These are phyloP conservation scores for Osedax fenrisi DNA, from an alignment of 2,888 invertebrate species.

Conservation along the genomic window DNA sequence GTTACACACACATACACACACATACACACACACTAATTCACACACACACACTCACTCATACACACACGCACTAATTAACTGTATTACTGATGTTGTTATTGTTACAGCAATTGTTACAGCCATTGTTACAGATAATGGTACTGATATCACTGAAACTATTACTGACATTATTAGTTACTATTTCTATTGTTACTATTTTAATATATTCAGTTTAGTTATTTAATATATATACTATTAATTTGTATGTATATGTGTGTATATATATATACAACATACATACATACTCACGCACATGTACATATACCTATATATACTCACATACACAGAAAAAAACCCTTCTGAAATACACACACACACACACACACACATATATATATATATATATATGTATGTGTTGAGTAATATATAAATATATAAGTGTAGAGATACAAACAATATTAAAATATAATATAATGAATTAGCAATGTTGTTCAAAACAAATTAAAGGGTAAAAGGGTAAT, in stretches of 20 bases:
- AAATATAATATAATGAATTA: too few species aligned
- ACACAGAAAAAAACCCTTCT: background rate
- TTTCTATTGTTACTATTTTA: too few species aligned
- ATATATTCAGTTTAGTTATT: too few species aligned
- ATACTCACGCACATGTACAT: background rate
- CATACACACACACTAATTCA: background rate
- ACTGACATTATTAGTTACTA: too few species aligned
- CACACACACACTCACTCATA: background rate
- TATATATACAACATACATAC: background rate
- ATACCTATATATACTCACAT: background rate
- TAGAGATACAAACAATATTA: too few species aligned
- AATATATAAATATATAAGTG: too few species aligned
- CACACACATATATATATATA: background rate
- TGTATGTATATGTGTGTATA: background rate
- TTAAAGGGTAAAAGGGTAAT: too few species aligned
- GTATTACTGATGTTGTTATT: too few species aligned
- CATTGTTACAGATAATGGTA: too few species aligned
- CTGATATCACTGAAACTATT: too few species aligned
- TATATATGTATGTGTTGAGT: background rate
- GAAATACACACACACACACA: background rate
- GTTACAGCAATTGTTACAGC: background rate
- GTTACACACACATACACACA: conserved; percentile 8
- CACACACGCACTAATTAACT: background rate
- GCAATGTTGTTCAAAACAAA: too few species aligned
- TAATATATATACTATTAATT: too few species aligned